phyloP scores from a whole-genome alignment of 2,797 vertebrate species.

The Epinephelus awoara region DNA sequence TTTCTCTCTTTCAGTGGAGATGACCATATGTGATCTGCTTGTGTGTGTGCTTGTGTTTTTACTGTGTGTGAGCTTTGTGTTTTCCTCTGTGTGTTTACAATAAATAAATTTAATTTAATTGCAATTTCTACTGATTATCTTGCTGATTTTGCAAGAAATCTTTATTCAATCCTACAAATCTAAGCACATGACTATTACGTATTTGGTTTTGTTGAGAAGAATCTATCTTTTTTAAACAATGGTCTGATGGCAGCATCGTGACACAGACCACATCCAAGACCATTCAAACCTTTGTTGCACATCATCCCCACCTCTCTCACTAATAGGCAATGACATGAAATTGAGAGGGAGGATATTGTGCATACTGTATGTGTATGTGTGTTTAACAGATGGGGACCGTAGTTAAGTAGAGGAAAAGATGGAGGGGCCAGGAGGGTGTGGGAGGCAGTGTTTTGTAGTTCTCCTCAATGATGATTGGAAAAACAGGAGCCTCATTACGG shows the following conservation, averaged over 20 bases:
- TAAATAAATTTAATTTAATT: neutral
- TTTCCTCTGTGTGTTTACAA: neutral
- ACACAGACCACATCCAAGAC: neutral
- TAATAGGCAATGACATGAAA: fast-evolving
- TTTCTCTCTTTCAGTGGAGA: constrained; percentile 50
- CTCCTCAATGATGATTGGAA: neutral
- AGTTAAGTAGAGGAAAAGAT: neutral
- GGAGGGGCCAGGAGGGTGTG: neutral
- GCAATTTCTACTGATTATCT: neutral
- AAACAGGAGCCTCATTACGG: neutral
- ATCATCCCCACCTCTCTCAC: neutral
- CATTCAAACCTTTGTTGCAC: neutral
- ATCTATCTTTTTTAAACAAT: constrained; percentile 2
- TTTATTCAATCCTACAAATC: neutral
- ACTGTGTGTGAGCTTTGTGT: neutral
- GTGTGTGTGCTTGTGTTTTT: constrained; percentile 20
- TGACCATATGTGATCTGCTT: constrained; percentile 63
- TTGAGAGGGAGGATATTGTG: neutral
- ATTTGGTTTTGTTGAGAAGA: neutral
- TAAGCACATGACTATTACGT: neutral
- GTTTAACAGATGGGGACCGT: neutral
- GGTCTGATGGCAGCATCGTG: neutral
- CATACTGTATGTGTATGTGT: neutral
- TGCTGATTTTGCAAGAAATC: neutral
- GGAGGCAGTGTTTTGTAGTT: neutral